A percentile compares a stretch with the other conserved stretches of the same genome.
phyloP scores from a whole-genome alignment of 2,113 vertebrate species.

The Boleophthalmus pectinirostris region DNA sequence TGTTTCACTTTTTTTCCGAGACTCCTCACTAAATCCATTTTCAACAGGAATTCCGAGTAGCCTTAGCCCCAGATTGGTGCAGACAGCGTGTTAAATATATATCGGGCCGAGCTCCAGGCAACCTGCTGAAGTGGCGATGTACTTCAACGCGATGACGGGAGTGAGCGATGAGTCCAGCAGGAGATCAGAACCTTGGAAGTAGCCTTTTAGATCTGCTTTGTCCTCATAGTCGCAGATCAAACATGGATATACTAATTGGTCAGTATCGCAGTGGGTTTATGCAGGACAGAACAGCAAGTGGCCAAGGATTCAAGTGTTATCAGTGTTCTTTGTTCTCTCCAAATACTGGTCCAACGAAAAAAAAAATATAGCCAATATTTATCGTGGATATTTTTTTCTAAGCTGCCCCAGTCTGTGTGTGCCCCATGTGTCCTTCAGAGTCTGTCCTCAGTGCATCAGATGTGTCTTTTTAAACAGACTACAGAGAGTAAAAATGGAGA shows the following conservation, averaged over 20 bases:
- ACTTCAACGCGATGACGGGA: conserved; percentile 23
- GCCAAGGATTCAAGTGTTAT: not conserved
- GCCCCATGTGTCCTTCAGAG: not conserved
- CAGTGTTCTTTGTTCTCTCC: no score
- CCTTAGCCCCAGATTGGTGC: conserved; percentile 29
- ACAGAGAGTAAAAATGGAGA: not conserved
- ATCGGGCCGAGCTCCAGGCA: conserved; percentile 36
- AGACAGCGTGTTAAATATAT: conserved; percentile 61
- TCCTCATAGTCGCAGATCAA: not conserved
- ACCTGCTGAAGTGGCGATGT: conserved; percentile 50
- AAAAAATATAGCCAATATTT: no score
- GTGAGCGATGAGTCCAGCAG: conserved; percentile 26
- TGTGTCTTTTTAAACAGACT: not conserved
- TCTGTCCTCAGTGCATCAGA: not conserved
- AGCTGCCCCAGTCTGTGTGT: no score
- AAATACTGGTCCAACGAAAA: no score
- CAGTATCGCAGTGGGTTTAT: not conserved
- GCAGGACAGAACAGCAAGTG: not conserved
- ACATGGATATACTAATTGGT: not conserved
- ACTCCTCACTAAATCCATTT: conserved; percentile 40
- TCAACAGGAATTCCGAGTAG: conserved; percentile 25
- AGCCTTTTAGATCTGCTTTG: conserved; percentile 8
- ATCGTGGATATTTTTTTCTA: no score
- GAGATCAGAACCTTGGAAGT: conserved; percentile 23
- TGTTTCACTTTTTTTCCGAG: conserved; percentile 38